Conservation (phyloP, 2,888 invertebrate species). For the Cataglyphis cursor region DNA sequence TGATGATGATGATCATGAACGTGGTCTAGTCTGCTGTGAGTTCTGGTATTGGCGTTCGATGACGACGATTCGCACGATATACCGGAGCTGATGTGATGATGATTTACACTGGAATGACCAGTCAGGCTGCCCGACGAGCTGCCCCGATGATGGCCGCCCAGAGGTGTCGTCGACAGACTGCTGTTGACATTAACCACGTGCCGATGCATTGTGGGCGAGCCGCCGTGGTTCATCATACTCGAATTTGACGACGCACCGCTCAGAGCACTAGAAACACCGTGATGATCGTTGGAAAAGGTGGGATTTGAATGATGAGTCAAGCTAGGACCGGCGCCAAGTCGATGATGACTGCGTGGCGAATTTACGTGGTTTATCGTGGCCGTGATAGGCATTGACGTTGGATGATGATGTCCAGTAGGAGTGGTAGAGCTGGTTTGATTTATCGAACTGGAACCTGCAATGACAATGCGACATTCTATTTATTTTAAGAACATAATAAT, state of each 20-base stretch:
- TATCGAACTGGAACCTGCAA: slow-evolving; percentile 54
- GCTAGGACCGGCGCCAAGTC: slow-evolving; percentile 48
- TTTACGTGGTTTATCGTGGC: slow-evolving; percentile 64
- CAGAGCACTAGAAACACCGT: slow-evolving; percentile 75
- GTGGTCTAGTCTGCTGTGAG: slow-evolving; percentile 81
- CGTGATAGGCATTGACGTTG: slow-evolving; percentile 55
- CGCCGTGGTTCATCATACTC: slow-evolving; percentile 79
- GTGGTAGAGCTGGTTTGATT: slow-evolving; percentile 50
- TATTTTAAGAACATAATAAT: neutral
- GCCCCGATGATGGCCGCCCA: slow-evolving; percentile 78
- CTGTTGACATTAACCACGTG: slow-evolving; percentile 73
- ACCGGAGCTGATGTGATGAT: slow-evolving; percentile 81
- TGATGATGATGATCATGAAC: slow-evolving; percentile 80
- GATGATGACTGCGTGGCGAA: slow-evolving; percentile 71
- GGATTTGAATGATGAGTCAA: slow-evolving; percentile 65
- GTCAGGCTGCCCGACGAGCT: slow-evolving; percentile 79
- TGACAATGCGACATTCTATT: neutral
- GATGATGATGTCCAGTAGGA: slow-evolving; percentile 68
- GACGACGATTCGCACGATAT: slow-evolving; percentile 83
- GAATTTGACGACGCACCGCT: slow-evolving; percentile 80
- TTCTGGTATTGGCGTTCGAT: slow-evolving; percentile 80
- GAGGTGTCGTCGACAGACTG: slow-evolving; percentile 76
- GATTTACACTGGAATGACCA: slow-evolving; percentile 75
- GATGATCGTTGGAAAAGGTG: slow-evolving; percentile 70
- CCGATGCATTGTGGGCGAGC: slow-evolving; percentile 76